Base-by-base conservation (phyloP, 2,797 vertebrate species). In the Sebastes flavidus region DNA sequence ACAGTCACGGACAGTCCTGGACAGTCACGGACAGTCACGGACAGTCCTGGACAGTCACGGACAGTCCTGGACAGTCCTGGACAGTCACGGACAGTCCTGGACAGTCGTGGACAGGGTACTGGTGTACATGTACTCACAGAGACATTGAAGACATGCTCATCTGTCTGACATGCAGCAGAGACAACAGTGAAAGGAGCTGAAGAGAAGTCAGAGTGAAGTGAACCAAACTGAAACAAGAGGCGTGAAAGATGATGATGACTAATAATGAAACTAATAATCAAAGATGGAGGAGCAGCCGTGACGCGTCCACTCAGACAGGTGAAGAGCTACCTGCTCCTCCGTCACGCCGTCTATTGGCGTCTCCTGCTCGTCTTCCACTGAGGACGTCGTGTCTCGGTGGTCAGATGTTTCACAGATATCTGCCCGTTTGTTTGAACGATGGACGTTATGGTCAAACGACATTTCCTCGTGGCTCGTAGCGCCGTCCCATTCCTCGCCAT, bases 281-380 rank as follows among this genome's bases (percentile, higher is more conserved):
- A 62, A 74, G n/a, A 68, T 1, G 12, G 11, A 42, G 12, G 11
- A 42, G 81, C 72, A 34, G 52, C 11, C 24, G 71, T 75, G 79
- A 0, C 27, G 72, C 46, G 2, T 77, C 94, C 60, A 36, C 54
- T 67, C 72, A 34, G 72, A 75, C 46, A 36, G 63, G 74, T 22
- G 55, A 55, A 12, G 6, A 77, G 75, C 71, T 94, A 96, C 95
- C 95, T 96, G 95, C 88, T 97, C 95, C 32, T 22, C 36, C 2
- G 2, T 18, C 2, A 0, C 29, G 27, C 71, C 7, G 5, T 66
- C 32, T 24, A 8, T 30, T 8, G 10, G 7, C 2, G 4, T 63
- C 55, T 10, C n/a, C 22, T 18, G 20, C 27, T 61, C 18, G 4
- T 68, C 49, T 68, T 38, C 3, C 0, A 11, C 38, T 3, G 59